Evolutionary conservation across 37 sponge, comb jelly and placozoan genomes (phyloP), one percentile per base, ranked within the genome.

Genomic region (Petrosia ficiformis): DNA sequence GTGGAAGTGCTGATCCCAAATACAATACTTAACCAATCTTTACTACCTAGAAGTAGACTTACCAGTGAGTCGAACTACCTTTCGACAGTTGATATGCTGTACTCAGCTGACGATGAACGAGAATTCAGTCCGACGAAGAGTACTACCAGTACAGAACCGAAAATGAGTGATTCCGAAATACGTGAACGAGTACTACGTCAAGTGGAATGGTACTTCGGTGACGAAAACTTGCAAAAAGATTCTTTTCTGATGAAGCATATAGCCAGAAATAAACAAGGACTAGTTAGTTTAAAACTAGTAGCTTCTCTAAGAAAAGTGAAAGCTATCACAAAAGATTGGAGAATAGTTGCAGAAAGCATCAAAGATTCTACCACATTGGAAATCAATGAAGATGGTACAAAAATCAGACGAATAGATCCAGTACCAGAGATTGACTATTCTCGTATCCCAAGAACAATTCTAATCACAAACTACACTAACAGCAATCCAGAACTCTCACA

Each of bases 201-300:
- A 67, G 80, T 97, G 39, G 97, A 97, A 57, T 97, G 82, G 76
- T 97, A 97, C 68, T 97, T 97, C 78, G 90, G 97, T 69, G 94
- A 97, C 77, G 97, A 93, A 37, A 90, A 97, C 67, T 65, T 97
- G n/a, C 72, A 73, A 65, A 90, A 90, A 38, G 94, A 97, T 39
- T 81, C 89, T 36, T 93, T 93, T 44, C 64, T 97, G 44, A 81
- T 86, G 78, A 97, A 93, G 70, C 97, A 97, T 80, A 97, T 97
- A 59, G 71, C 73, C 42, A 65, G 94, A 5, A 93, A 93, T 71
- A 84, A 88, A 52, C 84, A 84, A 52, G 97, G 97, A 10, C 90
- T 79, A 38, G 97, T 97, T 28, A 93, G 89, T 41, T 69, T 97
- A 25, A 97, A 93, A 75, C 75, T 93, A 52, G 83, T 97, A 28